phyloP scores from a whole-genome alignment of 2,113 vertebrate genomes.

The Anser brachyrhynchus region DNA sequence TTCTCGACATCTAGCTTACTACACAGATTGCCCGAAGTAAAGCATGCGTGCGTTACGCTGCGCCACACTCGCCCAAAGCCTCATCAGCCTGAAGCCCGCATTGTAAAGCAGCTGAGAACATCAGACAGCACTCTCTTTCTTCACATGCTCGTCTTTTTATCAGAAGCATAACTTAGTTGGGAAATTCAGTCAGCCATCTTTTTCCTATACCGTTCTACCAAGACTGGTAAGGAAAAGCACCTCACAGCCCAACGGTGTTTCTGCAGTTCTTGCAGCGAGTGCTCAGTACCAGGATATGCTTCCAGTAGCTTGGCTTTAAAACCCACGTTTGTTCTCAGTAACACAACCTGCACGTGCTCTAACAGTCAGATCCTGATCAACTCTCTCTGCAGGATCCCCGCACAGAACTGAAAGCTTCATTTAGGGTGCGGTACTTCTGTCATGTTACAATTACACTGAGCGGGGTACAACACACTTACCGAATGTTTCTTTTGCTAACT shows the following conservation, averaged over 20 bases:
- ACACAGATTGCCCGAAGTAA: not conserved
- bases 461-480: constrained; percentile 73
- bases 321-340: not conserved
- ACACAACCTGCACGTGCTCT: rapidly evolving
- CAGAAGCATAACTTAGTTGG: rapidly evolving
- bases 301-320: not conserved
- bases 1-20: rapidly evolving
- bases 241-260: not conserved
- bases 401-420: rapidly evolving
- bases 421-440: not conserved
- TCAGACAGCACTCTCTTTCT: not conserved
- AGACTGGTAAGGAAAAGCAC: not conserved
- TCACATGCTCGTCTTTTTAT: not conserved
- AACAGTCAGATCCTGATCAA: rapidly evolving
- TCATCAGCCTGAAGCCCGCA: rapidly evolving
- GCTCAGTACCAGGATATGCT: rapidly evolving
- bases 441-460: rapidly evolving
- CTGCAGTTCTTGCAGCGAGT: not conserved
- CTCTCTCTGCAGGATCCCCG: rapidly evolving
- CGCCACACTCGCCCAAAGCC: not conserved
- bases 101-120: not conserved
- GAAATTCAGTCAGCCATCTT: not conserved
- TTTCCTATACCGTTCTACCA: not conserved
- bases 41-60: rapidly evolving
- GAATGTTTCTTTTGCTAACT: constrained; percentile 95